Base-by-base conservation (phyloP, 1,140 invertebrate genomes). In the Meteorus sp. region DNA sequence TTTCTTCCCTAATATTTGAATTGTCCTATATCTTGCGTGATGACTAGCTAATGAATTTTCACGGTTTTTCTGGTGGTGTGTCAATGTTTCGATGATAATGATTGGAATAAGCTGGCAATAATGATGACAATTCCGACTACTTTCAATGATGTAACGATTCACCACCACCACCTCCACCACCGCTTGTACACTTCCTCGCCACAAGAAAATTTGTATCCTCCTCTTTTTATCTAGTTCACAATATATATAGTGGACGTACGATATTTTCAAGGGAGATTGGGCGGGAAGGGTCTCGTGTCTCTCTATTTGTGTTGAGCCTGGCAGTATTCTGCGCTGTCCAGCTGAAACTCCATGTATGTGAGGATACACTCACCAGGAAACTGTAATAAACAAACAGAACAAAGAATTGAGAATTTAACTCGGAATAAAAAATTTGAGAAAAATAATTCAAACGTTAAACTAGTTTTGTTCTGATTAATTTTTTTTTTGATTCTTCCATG, bases 261-360 rank as follows among this genome's bases (percentile, higher is more conserved):
- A 56, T 23, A 52, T n/a, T n/a, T n/a, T n/a, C n/a, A n/a, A n/a
- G n/a, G n/a, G n/a, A n/a, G n/a, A n/a, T n/a, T n/a, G n/a, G n/a
- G n/a, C n/a, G n/a, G n/a, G n/a, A n/a, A n/a, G n/a, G n/a, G n/a
- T n/a, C n/a, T n/a, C 62, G 67, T 70, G 63, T 65, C 73, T 76
- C 74, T 88, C 88, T 93, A 93, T 92, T 93, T 93, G 90, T 94
- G 91, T 89, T 94, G 91, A 82, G 91, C 93, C 86, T 94, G 92
- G 89, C 94, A 96, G 85, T 94, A 94, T 85, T 94, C 91, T 85
- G 90, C 90, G 83, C 90, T 93, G 85, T 92, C 91, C 88, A 93
- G 88, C 84, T 92, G 89, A 90, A 94, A 95, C 92, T 95, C 93
- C 93, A 94, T 95, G 91, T 92, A 94, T 90, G 90, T 91, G 84